These are phyloP conservation scores for Cetonia aurata DNA, from an alignment of 2,888 invertebrate genomes.

Conservation along the genomic window DNA sequence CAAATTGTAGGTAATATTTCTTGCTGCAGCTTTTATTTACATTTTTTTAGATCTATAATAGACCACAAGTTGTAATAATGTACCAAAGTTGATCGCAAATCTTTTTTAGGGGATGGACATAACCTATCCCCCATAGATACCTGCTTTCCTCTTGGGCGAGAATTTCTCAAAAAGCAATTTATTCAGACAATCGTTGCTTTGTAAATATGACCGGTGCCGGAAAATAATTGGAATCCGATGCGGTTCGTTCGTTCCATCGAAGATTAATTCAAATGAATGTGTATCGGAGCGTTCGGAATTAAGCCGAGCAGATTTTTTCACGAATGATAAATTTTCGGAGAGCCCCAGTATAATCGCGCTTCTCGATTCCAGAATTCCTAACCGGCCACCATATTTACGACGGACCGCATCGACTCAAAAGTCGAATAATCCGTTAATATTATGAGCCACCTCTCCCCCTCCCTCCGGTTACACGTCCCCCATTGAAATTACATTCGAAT, in stretches of 20 bases:
- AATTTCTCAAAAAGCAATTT: slow-evolving; percentile 4
- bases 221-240: slow-evolving; percentile 5
- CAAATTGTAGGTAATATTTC: no score
- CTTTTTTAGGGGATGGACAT: no score
- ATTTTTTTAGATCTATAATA: no score
- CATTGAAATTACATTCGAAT: slow-evolving; percentile 60
- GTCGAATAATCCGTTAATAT: slow-evolving; percentile 40
- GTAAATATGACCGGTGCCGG: not conserved
- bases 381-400: slow-evolving; percentile 19
- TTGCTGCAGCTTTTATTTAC: no score
- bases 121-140: no score
- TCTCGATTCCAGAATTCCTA: not conserved
- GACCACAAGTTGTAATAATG: no score
- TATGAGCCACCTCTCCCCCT: not conserved
- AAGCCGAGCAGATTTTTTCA: slow-evolving; percentile 18
- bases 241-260: not conserved
- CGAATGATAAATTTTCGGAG: slow-evolving; percentile 23
- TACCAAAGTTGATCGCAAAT: no score
- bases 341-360: slow-evolving; percentile 6
- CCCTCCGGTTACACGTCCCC: slow-evolving; percentile 24
- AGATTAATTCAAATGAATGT: slow-evolving; percentile 15
- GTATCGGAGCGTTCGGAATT: slow-evolving; percentile 15
- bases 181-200: not conserved
- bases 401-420: slow-evolving; percentile 15
- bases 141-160: not conserved